A percentile compares a stretch with the other conserved stretches of the same genome.
Conservation (phyloP, 2,113 vertebrate genomes). For the Atractosteus spatula region DNA sequence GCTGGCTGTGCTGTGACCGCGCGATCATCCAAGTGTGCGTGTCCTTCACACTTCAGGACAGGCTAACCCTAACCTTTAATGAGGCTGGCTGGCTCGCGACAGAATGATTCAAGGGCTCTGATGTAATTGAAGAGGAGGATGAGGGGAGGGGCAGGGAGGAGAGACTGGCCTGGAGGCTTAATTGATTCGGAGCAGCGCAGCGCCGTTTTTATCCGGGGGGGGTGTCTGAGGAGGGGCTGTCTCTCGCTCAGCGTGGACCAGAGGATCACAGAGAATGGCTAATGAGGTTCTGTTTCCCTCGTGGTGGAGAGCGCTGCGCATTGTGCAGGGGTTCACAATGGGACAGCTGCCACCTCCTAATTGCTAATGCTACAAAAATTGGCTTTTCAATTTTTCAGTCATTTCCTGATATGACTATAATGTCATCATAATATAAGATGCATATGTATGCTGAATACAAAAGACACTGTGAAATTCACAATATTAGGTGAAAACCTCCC, state of each 20-base stretch:
- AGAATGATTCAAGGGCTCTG: conserved; percentile 14
- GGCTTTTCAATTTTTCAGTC: no score
- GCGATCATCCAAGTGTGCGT: not conserved
- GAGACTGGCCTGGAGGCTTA: not conserved
- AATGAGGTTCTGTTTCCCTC: conserved; percentile 7
- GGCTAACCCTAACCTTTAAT: not conserved
- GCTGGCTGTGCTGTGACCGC: not conserved
- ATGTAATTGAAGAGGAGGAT: conserved; percentile 9
- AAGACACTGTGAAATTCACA: no score
- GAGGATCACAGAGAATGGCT: conserved; percentile 10
- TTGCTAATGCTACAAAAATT: no score
- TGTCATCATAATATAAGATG: no score
- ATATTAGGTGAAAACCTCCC: no score
- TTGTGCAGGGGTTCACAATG: no score
- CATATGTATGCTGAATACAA: no score
- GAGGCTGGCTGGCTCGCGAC: conserved; percentile 13
- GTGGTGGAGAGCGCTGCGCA: not conserved
- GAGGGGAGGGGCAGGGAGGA: no score
- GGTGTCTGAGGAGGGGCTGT: not conserved
- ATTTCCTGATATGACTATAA: no score
- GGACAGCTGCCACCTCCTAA: no score
- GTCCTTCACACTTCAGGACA: not conserved
- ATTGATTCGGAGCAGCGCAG: not conserved
- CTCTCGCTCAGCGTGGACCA: not conserved
- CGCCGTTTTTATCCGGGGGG: not conserved